phyloP scores from a whole-genome alignment of 1,140 invertebrate species.

The Papilio polyxenes region DNA sequence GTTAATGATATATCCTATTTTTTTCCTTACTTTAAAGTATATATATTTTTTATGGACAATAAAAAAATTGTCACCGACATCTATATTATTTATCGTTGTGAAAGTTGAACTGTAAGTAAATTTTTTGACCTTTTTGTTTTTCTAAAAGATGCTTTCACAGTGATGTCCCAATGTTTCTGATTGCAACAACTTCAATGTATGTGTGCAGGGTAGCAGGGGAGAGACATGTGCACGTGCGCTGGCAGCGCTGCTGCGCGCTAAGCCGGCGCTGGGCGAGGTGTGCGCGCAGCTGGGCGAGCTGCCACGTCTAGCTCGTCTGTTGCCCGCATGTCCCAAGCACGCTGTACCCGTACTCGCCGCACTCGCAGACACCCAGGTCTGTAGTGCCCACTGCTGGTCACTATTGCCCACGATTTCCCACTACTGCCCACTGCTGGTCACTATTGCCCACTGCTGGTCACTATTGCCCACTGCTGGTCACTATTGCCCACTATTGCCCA shows the following conservation, averaged over 20 bases:
- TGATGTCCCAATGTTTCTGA: no score
- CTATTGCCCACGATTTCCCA: background rate
- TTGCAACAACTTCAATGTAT: background rate
- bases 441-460: background rate
- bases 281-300: slow-evolving; percentile 97
- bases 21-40: no score
- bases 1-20: no score
- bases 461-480: background rate
- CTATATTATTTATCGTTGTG: no score
- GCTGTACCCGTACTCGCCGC: slow-evolving; percentile 93
- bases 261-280: slow-evolving; percentile 93
- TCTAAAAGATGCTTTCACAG: no score
- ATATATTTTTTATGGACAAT: no score
- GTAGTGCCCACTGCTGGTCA: background rate
- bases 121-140: no score
- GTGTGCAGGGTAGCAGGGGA: slow-evolving; percentile 86
- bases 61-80: no score
- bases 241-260: slow-evolving; percentile 90
- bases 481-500: background rate
- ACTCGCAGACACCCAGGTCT: slow-evolving; percentile 90
- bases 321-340: slow-evolving; percentile 87
- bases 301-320: slow-evolving; percentile 91
- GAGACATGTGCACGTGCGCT: slow-evolving; percentile 92
- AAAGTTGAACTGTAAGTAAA: no score
- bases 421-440: no score